Percentiles rank a stretch among this genome's conserved stretches.
These are phyloP conservation scores for Urocynchramus pylzowi DNA, from an alignment of 2,113 vertebrate genomes.

Conservation along the genomic window DNA sequence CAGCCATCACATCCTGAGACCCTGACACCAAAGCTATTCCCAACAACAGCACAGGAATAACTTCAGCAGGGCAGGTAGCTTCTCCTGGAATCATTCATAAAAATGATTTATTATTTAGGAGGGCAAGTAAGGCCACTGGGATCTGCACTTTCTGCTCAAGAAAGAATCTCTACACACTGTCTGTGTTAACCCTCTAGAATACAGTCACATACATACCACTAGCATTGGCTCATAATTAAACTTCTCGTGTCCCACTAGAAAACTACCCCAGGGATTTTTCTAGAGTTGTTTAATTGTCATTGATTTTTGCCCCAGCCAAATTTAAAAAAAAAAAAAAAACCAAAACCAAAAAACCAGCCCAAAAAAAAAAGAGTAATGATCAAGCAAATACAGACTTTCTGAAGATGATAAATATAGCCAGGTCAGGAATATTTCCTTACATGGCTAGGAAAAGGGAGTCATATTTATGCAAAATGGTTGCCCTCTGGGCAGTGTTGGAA, in stretches of 20 bases:
- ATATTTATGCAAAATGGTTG: not conserved
- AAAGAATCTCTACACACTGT: not conserved
- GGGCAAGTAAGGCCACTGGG: not conserved
- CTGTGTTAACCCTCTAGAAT: not conserved
- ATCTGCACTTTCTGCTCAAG: not conserved
- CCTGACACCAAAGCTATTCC: not conserved
- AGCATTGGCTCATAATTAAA: not conserved
- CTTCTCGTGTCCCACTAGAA: not conserved
- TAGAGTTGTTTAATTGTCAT: not conserved
- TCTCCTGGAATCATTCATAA: slow-evolving; percentile 3
- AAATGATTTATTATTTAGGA: slow-evolving; percentile 18
- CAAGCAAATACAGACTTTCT: not conserved
- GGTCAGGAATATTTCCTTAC: not conserved
- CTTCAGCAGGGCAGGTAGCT: not conserved
- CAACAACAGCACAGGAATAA: not conserved
- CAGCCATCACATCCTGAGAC: not conserved
- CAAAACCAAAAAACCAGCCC: too few relatives aligned
- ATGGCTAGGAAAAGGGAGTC: not conserved
- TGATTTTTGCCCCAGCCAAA: not conserved
- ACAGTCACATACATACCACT: not conserved
- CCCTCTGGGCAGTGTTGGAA: not conserved
- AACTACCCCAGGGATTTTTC: not conserved
- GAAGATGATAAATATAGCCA: not conserved
- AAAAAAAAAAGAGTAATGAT: not conserved
- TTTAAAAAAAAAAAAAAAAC: not conserved